A percentile compares a stretch with the other conserved stretches of the same genome.
These are phyloP conservation scores for Nomada flava DNA, from an alignment of 2,888 invertebrate species.

Conservation along the genomic window DNA sequence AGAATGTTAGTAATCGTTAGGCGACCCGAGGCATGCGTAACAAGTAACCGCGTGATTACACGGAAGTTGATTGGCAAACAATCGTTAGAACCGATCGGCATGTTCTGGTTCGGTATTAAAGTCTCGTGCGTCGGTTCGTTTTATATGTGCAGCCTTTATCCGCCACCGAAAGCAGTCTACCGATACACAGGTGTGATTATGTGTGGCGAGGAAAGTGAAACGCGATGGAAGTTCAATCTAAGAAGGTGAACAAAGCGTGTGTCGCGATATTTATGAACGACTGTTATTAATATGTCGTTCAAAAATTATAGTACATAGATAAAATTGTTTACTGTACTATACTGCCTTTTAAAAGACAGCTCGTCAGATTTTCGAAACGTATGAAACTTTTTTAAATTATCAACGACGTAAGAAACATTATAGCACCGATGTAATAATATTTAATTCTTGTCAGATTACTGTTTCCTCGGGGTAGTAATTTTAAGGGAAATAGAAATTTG, in stretches of 20 bases:
- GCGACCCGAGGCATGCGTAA: slow-evolving; percentile 36
- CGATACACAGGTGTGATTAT: slow-evolving; percentile 44
- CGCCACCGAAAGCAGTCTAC: slow-evolving; percentile 28
- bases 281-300: slow-evolving; percentile 11
- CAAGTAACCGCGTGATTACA: slow-evolving; percentile 44
- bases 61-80: slow-evolving; percentile 61
- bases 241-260: slow-evolving; percentile 51
- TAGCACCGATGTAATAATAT: too few relatives aligned
- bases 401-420: too few relatives aligned
- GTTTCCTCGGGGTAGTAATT: too few relatives aligned
- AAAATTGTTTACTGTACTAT: neutral
- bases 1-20: slow-evolving; percentile 38
- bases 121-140: slow-evolving; percentile 31
- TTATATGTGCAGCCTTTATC: slow-evolving; percentile 29
- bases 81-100: slow-evolving; percentile 57
- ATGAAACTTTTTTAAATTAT: too few relatives aligned
- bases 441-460: too few relatives aligned
- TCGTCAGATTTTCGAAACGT: too few relatives aligned
- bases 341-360: too few relatives aligned
- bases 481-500: too few relatives aligned
- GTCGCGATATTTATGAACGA: slow-evolving; percentile 47
- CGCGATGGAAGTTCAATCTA: slow-evolving; percentile 49
- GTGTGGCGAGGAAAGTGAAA: slow-evolving; percentile 62
- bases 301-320: slow-evolving; percentile 13
- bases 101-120: slow-evolving; percentile 41